phyloP scores from a whole-genome alignment of 2,113 vertebrate species.

The Xiphorhynchus elegans region DNA sequence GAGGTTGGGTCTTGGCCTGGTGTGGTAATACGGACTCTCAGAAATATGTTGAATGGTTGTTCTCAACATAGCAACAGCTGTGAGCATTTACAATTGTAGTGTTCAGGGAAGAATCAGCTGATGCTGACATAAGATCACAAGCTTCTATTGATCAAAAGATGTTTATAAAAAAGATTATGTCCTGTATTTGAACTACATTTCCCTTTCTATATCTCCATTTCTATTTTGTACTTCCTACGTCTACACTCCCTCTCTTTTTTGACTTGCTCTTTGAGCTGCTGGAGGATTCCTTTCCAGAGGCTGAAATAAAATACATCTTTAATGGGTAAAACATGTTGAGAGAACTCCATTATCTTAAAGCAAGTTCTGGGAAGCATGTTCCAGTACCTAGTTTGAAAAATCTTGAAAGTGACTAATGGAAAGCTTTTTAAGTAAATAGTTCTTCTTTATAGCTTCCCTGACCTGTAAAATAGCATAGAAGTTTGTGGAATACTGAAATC shows the following conservation, averaged over 20 bases:
- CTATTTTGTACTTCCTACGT: conserved; percentile 11
- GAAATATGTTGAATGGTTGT: conserved; percentile 16
- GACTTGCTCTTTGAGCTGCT: conserved; percentile 13
- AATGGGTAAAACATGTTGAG: background rate
- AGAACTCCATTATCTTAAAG: background rate
- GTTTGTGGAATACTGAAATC: background rate
- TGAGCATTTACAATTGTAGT: background rate
- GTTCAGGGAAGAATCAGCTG: conserved; percentile 32
- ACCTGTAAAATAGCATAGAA: background rate
- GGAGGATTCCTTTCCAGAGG: conserved; percentile 26
- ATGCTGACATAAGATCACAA: conserved; percentile 18
- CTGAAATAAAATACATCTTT: background rate
- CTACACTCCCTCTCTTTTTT: background rate
- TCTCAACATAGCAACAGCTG: conserved; percentile 22
- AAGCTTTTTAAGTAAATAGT: background rate
- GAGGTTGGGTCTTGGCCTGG: background rate
- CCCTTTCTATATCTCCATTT: background rate
- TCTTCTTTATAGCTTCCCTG: background rate
- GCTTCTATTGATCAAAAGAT: background rate
- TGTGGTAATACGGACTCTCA: background rate
- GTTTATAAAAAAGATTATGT: background rate
- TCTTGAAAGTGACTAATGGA: background rate
- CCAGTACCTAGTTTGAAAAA: background rate
- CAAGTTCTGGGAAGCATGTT: background rate
- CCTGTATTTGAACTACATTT: conserved; percentile 21